These are phyloP conservation scores for Leptatherina wallacei DNA, from an alignment of 2,797 vertebrate species.

Conservation along the genomic window DNA sequence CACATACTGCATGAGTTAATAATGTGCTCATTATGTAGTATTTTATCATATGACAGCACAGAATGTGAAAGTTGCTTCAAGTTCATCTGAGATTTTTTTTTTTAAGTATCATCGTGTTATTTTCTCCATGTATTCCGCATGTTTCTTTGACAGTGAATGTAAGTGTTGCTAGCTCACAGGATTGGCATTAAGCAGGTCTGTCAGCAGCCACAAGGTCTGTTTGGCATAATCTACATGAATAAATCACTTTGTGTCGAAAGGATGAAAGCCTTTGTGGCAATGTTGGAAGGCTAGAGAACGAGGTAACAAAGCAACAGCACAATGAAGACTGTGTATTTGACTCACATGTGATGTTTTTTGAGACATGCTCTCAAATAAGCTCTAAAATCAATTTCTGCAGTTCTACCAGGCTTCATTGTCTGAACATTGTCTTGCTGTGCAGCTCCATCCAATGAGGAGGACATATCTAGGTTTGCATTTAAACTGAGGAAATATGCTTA, in stretches of 20 bases:
- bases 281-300: conserved; percentile 31
- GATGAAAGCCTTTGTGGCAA: conserved; percentile 43
- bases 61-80: conserved; percentile 14
- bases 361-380: conserved; percentile 28
- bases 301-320: conserved; percentile 31
- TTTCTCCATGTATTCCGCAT: conserved; percentile 35
- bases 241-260: conserved; percentile 41
- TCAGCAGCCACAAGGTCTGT: conserved; percentile 49
- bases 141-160: conserved; percentile 40
- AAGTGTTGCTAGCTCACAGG: conserved; percentile 41
- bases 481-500: conserved; percentile 4
- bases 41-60: not conserved
- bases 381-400: conserved; percentile 51
- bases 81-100: conserved; percentile 6
- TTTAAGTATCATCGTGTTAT: conserved; percentile 20
- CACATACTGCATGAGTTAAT: too few species aligned
- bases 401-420: conserved; percentile 31
- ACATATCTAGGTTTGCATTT: conserved; percentile 7
- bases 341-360: conserved; percentile 22
- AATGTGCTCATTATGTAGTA: too few species aligned
- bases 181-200: conserved; percentile 35
- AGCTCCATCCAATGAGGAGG: not conserved
- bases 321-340: conserved; percentile 24
- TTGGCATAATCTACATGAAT: conserved; percentile 57
- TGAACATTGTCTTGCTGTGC: conserved; percentile 2